Evolutionary conservation across 2,797 vertebrate genomes (phyloP).

Genomic region (Onychomys arenicola): DNA sequence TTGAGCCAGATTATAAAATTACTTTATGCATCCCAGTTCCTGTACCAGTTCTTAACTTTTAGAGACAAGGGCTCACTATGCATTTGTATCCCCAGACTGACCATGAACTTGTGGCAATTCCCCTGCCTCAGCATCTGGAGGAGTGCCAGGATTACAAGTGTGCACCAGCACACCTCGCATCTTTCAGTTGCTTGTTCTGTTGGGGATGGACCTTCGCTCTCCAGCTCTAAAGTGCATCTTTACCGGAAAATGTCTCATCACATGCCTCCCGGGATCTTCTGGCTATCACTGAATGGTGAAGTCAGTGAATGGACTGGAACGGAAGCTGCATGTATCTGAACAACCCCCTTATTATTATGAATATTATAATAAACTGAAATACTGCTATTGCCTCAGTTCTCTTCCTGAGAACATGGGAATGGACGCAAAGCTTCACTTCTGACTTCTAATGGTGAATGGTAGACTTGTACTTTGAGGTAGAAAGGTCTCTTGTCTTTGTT

Average conservation of each 20-base stretch:
- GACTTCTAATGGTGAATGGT: background rate
- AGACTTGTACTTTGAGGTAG: background rate
- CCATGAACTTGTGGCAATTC: background rate
- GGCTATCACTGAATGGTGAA: background rate
- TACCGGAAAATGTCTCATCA: background rate
- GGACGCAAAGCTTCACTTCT: conserved; percentile 34
- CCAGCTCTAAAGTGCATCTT: background rate
- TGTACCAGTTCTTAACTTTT: background rate
- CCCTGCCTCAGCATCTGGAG: background rate
- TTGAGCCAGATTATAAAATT: background rate
- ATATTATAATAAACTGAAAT: conserved; percentile 33
- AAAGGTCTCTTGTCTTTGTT: background rate
- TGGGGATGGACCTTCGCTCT: background rate
- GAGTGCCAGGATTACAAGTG: background rate
- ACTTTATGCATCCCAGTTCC: background rate
- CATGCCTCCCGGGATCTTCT: background rate
- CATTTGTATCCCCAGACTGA: background rate
- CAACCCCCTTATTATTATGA: conserved; percentile 27
- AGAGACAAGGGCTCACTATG: background rate
- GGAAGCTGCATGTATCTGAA: background rate
- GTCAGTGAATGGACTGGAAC: background rate
- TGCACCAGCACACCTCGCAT: background rate
- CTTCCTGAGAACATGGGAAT: background rate
- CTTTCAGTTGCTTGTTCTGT: background rate
- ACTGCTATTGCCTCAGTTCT: background rate